Evolutionary conservation across 2,888 invertebrate species (phyloP).

Genomic region (Cryptophagus acutangulus): DNA sequence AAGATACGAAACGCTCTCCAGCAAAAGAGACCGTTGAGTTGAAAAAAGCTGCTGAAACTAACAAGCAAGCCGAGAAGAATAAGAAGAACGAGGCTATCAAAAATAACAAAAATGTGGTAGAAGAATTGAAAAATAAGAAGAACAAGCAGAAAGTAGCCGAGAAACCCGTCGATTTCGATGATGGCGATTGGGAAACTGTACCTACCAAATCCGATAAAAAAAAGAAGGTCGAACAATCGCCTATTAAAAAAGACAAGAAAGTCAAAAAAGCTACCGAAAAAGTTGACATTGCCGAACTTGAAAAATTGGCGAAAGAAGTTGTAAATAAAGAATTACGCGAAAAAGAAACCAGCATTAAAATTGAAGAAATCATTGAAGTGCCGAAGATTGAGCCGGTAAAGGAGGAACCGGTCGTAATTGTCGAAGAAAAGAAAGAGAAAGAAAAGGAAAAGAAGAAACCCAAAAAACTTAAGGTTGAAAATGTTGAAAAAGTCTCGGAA

Average conservation of each 20-base stretch:
- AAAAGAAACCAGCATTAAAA: conserved; percentile 37
- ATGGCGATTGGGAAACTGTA: conserved; percentile 71
- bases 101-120: conserved; percentile 46
- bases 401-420: too few species aligned
- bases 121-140: conserved; percentile 42
- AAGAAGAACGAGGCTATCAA: conserved; percentile 52
- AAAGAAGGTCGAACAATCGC: conserved; percentile 53
- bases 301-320: conserved; percentile 51
- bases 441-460: conserved; percentile 42
- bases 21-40: conserved; percentile 50
- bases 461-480: conserved; percentile 24
- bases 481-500: too few species aligned
- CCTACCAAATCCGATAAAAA: conserved; percentile 69
- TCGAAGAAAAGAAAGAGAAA: conserved; percentile 41
- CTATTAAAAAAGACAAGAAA: conserved; percentile 44
- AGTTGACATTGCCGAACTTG: conserved; percentile 46
- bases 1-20: conserved; percentile 50
- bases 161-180: conserved; percentile 69
- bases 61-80: conserved; percentile 47
- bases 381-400: conserved; percentile 13
- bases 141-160: conserved; percentile 55
- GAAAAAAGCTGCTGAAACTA: conserved; percentile 47
- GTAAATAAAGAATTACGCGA: conserved; percentile 50
- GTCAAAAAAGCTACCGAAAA: conserved; percentile 41
- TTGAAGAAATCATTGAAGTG: conserved; percentile 36